Evolutionary conservation across 1,140 invertebrate genomes (phyloP).

Genomic region (Micrasema longulum): DNA sequence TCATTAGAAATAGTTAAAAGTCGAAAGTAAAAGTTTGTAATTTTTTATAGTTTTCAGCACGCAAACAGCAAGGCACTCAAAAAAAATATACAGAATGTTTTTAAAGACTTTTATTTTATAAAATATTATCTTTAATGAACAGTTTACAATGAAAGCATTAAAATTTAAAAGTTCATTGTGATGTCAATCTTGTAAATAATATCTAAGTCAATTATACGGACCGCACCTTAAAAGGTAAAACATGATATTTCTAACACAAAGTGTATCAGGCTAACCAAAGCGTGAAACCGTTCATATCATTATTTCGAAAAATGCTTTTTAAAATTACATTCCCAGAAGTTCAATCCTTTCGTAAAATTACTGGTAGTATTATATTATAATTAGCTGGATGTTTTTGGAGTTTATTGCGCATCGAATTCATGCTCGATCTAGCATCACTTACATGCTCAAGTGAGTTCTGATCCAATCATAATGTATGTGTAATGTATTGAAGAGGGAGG

Average conservation of each 20-base stretch:
- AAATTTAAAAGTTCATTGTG: conserved; percentile 5
- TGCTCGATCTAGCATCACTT: conserved; percentile 45
- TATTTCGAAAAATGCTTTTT: conserved; percentile 3
- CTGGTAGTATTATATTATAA: conserved; percentile 32
- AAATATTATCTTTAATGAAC: background rate
- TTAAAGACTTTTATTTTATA: no score
- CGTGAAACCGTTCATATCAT: conserved; percentile 32
- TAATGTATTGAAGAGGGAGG: conserved; percentile 22
- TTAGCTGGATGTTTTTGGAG: conserved; percentile 24
- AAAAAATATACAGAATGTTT: no score
- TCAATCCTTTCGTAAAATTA: conserved; percentile 15
- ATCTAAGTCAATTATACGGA: background rate
- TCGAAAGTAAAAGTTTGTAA: no score
- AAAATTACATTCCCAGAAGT: conserved; percentile 22
- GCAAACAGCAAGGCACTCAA: no score
- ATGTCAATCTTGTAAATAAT: conserved; percentile 20
- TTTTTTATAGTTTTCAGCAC: no score
- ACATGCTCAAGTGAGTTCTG: conserved; percentile 50
- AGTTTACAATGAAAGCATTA: conserved; percentile 3
- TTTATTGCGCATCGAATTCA: conserved; percentile 36
- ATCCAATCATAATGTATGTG: conserved; percentile 36
- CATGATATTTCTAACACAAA: conserved; percentile 32
- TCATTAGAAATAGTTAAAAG: no score
- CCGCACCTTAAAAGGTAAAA: conserved; percentile 31
- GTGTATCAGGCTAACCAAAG: conserved; percentile 15